Evolutionary conservation across 2,113 vertebrate species (phyloP), one percentile per base, ranked within the genome.

Genomic region (Dipodomys ordii): DNA sequence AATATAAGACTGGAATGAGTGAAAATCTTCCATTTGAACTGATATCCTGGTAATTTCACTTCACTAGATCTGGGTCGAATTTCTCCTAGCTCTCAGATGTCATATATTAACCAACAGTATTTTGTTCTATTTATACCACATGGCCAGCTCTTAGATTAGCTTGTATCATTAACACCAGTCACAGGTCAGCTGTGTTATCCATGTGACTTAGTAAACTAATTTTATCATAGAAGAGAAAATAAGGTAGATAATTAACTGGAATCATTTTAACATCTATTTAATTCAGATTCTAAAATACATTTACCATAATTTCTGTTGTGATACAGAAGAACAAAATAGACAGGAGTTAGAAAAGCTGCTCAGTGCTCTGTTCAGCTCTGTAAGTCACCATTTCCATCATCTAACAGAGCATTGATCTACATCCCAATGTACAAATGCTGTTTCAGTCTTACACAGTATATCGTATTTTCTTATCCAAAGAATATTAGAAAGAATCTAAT

Each of bases 51-150:
- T 87, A 93, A 90, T 77, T 87, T 68, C 27, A 85, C 87, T 94
- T 35, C 82, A 76, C 65, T 81, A 84, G 93, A 97, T 96, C 83
- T 97, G 78, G 96, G 87, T 96, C 88, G 64, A 23, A 92, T 90
- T 91, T 94, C 83, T 95, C 92, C 53, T 25, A 84, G 32, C 30
- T 92, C 92, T 95, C 72, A 81, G 89, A 95, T 87, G 60, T 46
- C 2, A 6, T 20, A 94, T 74, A 94, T 91, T 77, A 89, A 77
- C 81, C 44, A 78, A 81, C 83, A 39, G 25, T 25, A 46, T 91
- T 95, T 83, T 73, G 28, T 89, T 78, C 57, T 46, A 16, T 91
- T 44, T 44, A 35, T 27, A 28, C 8, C 2, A 3, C 15, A 67
- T 46, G 67, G 23, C n/a, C 77, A 87, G 78, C 30, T 32, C 32